A percentile compares a stretch with the other conserved stretches of the same genome.
These are phyloP conservation scores for Neoseiulus cucumeris DNA, from an alignment of 1,140 invertebrate genomes.

Conservation along the genomic window DNA sequence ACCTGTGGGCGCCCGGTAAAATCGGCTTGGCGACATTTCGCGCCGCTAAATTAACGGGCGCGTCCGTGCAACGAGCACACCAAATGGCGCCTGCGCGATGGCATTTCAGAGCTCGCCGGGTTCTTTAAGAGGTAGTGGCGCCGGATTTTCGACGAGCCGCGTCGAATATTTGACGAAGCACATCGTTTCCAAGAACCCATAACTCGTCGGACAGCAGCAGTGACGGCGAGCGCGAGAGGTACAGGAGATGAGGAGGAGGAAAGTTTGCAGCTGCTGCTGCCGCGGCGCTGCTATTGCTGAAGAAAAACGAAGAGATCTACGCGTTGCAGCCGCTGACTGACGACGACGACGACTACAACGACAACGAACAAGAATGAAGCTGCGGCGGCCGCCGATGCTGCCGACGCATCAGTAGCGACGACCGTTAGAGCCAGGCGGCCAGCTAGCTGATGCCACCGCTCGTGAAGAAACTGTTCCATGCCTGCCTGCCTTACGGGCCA, in stretches of 20 bases:
- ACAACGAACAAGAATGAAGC: too few relatives aligned
- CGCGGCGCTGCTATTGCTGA: too few relatives aligned
- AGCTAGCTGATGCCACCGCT: too few relatives aligned
- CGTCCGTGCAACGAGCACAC: conserved; percentile 2
- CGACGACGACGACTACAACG: too few relatives aligned
- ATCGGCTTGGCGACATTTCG: background rate
- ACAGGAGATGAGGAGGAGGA: background rate
- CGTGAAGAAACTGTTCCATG: too few relatives aligned
- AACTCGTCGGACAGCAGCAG: background rate
- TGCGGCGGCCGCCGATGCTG: too few relatives aligned
- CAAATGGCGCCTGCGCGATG: background rate
- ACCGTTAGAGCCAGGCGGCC: too few relatives aligned
- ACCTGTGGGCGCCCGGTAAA: conserved; percentile 8
- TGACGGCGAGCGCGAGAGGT: background rate
- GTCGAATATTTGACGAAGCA: background rate
- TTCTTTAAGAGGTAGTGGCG: background rate
- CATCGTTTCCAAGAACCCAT: background rate
- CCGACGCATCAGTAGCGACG: too few relatives aligned
- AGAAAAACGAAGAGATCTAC: too few relatives aligned
- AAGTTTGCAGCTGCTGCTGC: background rate
- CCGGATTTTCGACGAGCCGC: background rate
- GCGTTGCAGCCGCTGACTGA: too few relatives aligned
- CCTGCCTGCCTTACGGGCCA: too few relatives aligned
- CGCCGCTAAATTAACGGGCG: background rate
- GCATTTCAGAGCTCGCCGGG: background rate